A percentile compares a stretch with the other conserved stretches of the same genome.
Evolutionary conservation across 2,888 invertebrate genomes (phyloP).

Genomic region (Rapana venosa): DNA sequence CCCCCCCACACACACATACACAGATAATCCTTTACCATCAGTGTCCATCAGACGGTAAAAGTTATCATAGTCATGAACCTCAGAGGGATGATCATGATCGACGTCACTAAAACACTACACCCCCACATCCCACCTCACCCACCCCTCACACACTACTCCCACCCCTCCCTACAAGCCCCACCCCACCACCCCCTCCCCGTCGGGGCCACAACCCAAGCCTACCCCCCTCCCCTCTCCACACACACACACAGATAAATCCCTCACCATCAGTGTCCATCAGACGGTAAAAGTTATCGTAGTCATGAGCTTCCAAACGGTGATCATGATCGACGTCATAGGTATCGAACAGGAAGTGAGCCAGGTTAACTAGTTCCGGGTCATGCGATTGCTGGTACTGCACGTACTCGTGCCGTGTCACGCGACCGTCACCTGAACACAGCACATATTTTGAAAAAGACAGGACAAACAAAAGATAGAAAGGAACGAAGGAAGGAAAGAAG

Average conservation of each 20-base stretch:
- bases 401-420: neutral
- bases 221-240: neutral
- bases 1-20: neutral
- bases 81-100: too few relatives aligned
- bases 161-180: neutral
- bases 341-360: conserved; percentile 21
- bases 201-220: too few relatives aligned
- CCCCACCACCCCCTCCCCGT: too few relatives aligned
- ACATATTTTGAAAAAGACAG: too few relatives aligned
- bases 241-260: neutral
- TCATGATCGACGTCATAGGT: neutral
- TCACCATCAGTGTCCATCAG: neutral
- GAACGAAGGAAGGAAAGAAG: too few relatives aligned
- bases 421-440: neutral
- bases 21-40: neutral
- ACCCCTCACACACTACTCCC: neutral
- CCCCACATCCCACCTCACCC: too few relatives aligned
- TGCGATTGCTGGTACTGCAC: neutral
- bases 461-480: too few relatives aligned
- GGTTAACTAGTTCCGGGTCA: conserved; percentile 6
- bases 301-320: neutral
- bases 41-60: neutral
- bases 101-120: neutral
- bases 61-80: neutral
- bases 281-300: neutral